Evolutionary conservation across 2,113 vertebrate genomes (phyloP).

Genomic region (Dunckerocampus dactyliophorus): DNA sequence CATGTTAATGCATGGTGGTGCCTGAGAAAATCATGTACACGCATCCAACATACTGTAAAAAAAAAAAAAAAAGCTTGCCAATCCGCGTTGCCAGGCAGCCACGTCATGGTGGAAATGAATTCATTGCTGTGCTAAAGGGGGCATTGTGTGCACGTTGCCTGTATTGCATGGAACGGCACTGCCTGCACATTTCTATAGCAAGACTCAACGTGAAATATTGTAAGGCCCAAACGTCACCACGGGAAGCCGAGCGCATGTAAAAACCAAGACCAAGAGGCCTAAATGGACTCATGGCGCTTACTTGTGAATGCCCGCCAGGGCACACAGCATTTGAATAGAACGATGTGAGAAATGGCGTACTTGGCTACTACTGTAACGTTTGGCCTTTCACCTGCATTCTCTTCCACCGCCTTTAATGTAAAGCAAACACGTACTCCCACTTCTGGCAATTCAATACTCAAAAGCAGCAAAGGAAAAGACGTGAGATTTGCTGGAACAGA

Average conservation of each 20-base stretch:
- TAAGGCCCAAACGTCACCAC: constrained; percentile 41
- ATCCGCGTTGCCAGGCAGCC: constrained; percentile 45
- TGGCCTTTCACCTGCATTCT: constrained; percentile 1
- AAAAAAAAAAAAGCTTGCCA: background rate
- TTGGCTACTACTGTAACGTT: constrained; percentile 28
- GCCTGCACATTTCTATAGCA: constrained; percentile 31
- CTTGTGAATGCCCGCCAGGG: too few relatives aligned
- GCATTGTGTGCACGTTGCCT: constrained; percentile 43
- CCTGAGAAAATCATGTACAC: too few relatives aligned
- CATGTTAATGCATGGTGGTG: too few relatives aligned
- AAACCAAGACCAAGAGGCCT: constrained; percentile 1
- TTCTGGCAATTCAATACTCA: too few relatives aligned
- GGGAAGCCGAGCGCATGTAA: constrained; percentile 34
- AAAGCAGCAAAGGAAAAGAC: too few relatives aligned
- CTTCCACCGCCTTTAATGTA: constrained; percentile 24
- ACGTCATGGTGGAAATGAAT: constrained; percentile 53
- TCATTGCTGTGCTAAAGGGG: too few relatives aligned
- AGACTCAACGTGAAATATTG: constrained; percentile 45
- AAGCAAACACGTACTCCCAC: constrained; percentile 27
- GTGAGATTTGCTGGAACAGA: too few relatives aligned
- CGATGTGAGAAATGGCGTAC: constrained; percentile 32
- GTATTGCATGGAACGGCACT: too few relatives aligned
- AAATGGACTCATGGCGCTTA: constrained; percentile 18
- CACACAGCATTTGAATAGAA: constrained; percentile 24
- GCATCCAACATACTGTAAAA: too few relatives aligned